Percentiles rank a stretch among this genome's conserved stretches.
phyloP scores from a whole-genome alignment of 1,140 invertebrate species.

The Ips typographus region DNA sequence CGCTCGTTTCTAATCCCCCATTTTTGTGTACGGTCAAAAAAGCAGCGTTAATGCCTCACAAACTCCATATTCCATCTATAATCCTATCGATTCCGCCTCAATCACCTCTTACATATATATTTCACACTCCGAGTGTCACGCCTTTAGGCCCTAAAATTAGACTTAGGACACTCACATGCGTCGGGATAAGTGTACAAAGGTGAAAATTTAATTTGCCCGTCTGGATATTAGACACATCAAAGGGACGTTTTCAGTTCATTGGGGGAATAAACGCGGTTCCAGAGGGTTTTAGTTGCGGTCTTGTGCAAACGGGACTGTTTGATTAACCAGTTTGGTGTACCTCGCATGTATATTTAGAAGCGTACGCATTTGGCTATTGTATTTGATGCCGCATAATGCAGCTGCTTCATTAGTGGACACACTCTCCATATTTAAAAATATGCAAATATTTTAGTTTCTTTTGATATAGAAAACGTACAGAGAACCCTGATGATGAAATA shows the following conservation, averaged over 20 bases:
- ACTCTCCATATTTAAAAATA: background rate
- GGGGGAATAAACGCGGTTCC: slow-evolving; percentile 16
- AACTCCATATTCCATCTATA: slow-evolving; percentile 10
- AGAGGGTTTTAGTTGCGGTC: slow-evolving; percentile 17
- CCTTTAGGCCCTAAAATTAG: slow-evolving; percentile 12
- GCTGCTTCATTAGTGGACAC: no score
- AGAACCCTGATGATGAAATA: no score
- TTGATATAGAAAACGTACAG: no score
- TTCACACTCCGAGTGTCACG: slow-evolving; percentile 16
- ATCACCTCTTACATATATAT: background rate
- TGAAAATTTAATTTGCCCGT: slow-evolving; percentile 27
- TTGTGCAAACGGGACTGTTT: slow-evolving; percentile 11
- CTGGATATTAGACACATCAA: slow-evolving; percentile 16
- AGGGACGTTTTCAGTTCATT: slow-evolving; percentile 17
- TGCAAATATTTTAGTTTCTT: no score
- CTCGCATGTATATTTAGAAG: slow-evolving; percentile 20
- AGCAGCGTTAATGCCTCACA: slow-evolving; percentile 17
- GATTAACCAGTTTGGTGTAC: slow-evolving; percentile 15
- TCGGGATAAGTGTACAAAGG: slow-evolving; percentile 22
- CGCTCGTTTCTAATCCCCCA: slow-evolving; percentile 6
- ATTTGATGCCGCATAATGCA: background rate
- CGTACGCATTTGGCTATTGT: slow-evolving; percentile 9
- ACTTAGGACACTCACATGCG: slow-evolving; percentile 7
- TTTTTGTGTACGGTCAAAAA: slow-evolving; percentile 28
- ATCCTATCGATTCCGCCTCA: slow-evolving; percentile 7